Conservation (phyloP, 1,140 invertebrate genomes). For the Globodera rostochiensis region DNA sequence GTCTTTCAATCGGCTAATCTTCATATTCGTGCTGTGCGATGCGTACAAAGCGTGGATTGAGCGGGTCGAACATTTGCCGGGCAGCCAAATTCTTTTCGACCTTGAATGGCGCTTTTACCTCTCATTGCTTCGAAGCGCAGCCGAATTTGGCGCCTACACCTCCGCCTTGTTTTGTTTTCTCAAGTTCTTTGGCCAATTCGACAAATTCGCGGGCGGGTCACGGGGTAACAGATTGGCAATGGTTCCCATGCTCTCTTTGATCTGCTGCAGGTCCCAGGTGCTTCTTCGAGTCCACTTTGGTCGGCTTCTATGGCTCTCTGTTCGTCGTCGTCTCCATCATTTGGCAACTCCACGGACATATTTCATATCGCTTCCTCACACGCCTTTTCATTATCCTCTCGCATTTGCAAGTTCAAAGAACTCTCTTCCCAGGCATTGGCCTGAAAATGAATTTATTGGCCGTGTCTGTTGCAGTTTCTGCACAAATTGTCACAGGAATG, state of each 20-base stretch:
- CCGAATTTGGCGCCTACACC: conserved; percentile 47
- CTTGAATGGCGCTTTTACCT: conserved; percentile 63
- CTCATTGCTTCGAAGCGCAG: conserved; percentile 48
- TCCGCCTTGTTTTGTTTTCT: not conserved
- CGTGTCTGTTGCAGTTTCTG: not conserved
- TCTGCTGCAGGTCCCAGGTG: conserved; percentile 7
- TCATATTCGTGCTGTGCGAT: conserved; percentile 58
- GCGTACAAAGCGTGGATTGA: conserved; percentile 63
- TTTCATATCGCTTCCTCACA: conserved; percentile 51
- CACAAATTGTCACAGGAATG: not conserved
- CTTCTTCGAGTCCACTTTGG: conserved; percentile 35
- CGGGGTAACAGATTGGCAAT: not conserved
- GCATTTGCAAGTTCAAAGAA: conserved; percentile 60
- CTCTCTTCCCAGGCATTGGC: conserved; percentile 32
- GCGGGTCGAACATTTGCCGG: conserved; percentile 8
- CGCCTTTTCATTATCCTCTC: conserved; percentile 60
- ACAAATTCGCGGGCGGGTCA: not conserved
- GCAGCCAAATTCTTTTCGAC: conserved; percentile 46
- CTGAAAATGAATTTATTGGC: not conserved
- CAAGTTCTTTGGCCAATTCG: not conserved
- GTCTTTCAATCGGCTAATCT: conserved; percentile 48
- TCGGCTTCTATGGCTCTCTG: conserved; percentile 60
- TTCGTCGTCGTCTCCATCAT: conserved; percentile 61
- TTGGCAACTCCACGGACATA: conserved; percentile 55
- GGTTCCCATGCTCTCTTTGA: not conserved